Evolutionary conservation across 2,888 invertebrate species (phyloP).

Genomic region (Zonitis immaculata): DNA sequence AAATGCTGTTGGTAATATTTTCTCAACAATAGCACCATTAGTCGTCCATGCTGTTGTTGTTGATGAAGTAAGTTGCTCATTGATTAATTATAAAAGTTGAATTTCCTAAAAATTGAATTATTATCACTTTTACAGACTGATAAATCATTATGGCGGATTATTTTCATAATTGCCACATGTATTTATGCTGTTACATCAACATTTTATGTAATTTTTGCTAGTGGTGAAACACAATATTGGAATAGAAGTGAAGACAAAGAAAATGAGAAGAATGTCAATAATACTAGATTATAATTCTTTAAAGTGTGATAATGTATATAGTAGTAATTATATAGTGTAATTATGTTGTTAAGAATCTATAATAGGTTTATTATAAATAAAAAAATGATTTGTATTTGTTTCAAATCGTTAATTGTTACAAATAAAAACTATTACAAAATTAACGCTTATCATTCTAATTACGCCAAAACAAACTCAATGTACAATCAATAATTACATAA

Average conservation of each 20-base stretch:
- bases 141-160: constrained; percentile 64
- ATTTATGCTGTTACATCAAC: constrained; percentile 66
- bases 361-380: too few species aligned
- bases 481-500: too few species aligned
- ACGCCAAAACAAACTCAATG: too few species aligned
- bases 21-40: constrained; percentile 74
- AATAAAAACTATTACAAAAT: too few species aligned
- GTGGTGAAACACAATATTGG: constrained; percentile 66
- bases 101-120: too few species aligned
- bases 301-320: background rate
- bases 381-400: too few species aligned
- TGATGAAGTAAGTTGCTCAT: constrained; percentile 61
- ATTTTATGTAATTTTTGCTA: constrained; percentile 65
- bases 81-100: too few species aligned
- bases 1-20: constrained; percentile 70
- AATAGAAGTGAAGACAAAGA: constrained; percentile 21
- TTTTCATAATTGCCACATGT: constrained; percentile 68
- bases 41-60: constrained; percentile 66
- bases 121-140: constrained; percentile 61
- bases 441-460: too few species aligned
- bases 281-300: constrained; percentile 1
- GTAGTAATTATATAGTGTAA: too few species aligned
- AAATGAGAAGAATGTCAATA: too few species aligned
- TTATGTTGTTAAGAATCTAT: too few species aligned
- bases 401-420: too few species aligned